A percentile compares a stretch with the other conserved stretches of the same genome.
phyloP scores from a whole-genome alignment of 1,140 invertebrate species.

The Adoxophyes honmai region DNA sequence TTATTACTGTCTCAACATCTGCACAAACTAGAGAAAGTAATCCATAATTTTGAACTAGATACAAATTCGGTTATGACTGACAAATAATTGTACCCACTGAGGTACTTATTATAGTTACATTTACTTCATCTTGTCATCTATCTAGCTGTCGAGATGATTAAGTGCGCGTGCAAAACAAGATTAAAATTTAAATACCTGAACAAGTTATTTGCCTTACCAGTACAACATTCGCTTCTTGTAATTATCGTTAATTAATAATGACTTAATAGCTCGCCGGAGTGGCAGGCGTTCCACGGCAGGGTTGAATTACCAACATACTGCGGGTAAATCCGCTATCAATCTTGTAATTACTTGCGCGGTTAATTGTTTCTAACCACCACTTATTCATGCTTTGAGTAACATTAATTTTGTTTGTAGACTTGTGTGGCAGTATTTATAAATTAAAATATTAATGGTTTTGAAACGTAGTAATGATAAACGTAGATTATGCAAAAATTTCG shows the following conservation, averaged over 20 bases:
- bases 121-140: no score
- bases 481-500: no score
- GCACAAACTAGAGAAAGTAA: background rate
- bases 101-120: no score
- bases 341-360: slow-evolving; percentile 8
- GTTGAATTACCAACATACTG: slow-evolving; percentile 13
- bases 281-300: background rate
- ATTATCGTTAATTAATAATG: slow-evolving; percentile 16
- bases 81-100: no score
- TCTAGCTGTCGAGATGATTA: background rate
- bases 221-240: slow-evolving; percentile 13
- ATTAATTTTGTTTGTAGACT: background rate
- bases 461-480: no score
- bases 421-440: no score
- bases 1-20: background rate
- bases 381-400: background rate
- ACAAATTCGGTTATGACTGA: no score
- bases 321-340: slow-evolving; percentile 16
- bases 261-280: slow-evolving; percentile 12
- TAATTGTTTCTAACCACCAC: slow-evolving; percentile 11
- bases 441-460: no score
- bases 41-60: background rate
- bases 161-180: background rate
- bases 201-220: slow-evolving; percentile 1
- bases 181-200: slow-evolving; percentile 6